These are phyloP conservation scores for Pristionchus mayeri DNA, from an alignment of 2,888 invertebrate genomes.

Conservation along the genomic window DNA sequence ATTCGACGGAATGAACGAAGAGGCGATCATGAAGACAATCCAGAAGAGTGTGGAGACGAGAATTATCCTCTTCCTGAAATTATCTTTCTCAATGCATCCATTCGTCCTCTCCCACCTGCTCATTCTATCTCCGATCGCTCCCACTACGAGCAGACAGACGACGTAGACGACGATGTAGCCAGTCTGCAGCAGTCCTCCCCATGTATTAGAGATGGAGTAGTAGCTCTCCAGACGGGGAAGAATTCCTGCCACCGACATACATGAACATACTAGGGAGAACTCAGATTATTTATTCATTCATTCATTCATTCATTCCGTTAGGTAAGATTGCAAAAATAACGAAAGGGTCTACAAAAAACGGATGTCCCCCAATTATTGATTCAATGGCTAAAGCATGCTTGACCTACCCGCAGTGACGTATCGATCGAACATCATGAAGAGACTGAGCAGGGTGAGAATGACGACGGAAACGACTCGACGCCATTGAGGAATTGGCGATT, in stretches of 20 bases:
- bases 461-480: neutral
- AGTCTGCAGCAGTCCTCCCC: slow-evolving; percentile 31
- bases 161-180: neutral
- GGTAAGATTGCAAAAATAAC: no score
- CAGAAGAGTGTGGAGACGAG: neutral
- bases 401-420: slow-evolving; percentile 29
- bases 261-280: no score
- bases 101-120: neutral
- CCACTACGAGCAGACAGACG: neutral
- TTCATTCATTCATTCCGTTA: no score
- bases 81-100: neutral
- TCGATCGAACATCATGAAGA: slow-evolving; percentile 41
- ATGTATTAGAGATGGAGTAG: slow-evolving; percentile 30
- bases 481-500: slow-evolving; percentile 37
- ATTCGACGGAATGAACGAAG: slow-evolving; percentile 1
- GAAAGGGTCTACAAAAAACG: no score
- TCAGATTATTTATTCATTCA: no score
- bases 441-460: neutral
- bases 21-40: slow-evolving; percentile 26
- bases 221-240: neutral
- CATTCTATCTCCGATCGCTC: slow-evolving; percentile 40
- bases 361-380: no score
- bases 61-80: neutral
- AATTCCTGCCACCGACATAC: no score
- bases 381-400: neutral